Percentiles rank a stretch among this genome's conserved stretches.
Conservation (phyloP, 2,797 vertebrate genomes). For the Myoxocephalus aenaeus region DNA sequence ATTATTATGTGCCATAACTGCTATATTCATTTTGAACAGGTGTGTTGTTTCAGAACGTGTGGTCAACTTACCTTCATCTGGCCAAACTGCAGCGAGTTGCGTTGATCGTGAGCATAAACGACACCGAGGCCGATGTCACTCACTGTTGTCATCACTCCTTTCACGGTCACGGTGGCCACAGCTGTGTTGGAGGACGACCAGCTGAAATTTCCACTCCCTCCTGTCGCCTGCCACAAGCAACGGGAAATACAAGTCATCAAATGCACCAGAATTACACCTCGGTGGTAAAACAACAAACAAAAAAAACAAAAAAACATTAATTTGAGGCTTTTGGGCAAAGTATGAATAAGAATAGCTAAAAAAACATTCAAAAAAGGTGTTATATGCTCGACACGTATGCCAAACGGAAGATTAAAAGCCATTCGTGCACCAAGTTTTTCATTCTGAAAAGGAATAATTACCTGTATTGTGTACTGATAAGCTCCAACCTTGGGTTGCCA, state of each 20-base stretch:
- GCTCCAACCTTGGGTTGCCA: constrained; percentile 94
- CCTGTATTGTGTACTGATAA: constrained; percentile 95
- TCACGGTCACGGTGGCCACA: constrained; percentile 93
- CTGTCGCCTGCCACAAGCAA: constrained; percentile 84
- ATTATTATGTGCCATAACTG: not conserved
- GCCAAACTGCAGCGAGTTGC: constrained; percentile 91
- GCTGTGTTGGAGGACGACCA: constrained; percentile 91
- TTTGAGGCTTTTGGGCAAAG: not conserved
- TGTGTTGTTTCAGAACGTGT: not conserved
- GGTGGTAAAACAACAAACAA: not conserved
- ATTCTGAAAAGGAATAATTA: constrained; percentile 62
- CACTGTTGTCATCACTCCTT: constrained; percentile 93
- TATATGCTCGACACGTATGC: not conserved
- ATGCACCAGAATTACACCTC: not conserved
- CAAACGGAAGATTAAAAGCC: not conserved
- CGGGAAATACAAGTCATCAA: not conserved
- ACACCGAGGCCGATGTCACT: constrained; percentile 89
- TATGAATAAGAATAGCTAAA: constrained; percentile 13
- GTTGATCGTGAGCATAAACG: constrained; percentile 90
- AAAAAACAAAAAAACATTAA: not conserved
- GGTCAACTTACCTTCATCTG: constrained; percentile 90
- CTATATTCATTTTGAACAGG: not conserved
- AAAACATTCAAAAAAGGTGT: not conserved
- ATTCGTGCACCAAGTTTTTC: not conserved
- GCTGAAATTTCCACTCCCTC: constrained; percentile 96